Evolutionary conservation across 2,797 vertebrate genomes (phyloP), one percentile per base, ranked within the genome.

Genomic region (Coluber constrictor): DNA sequence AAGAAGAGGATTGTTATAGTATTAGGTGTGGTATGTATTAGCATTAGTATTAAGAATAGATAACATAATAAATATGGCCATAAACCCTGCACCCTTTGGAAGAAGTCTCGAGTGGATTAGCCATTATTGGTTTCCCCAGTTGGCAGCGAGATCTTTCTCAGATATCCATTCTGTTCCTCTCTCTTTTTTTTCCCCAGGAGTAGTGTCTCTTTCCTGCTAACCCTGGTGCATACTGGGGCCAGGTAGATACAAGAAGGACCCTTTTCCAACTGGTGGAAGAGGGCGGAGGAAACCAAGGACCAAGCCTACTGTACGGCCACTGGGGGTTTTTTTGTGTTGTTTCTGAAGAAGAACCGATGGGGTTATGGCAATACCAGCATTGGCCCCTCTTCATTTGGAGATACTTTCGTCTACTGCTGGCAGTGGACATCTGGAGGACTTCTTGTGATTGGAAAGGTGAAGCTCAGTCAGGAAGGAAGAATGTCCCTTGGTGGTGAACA

Each of bases 341-440:
- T 96, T 94, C 88, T 60, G 83, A 92, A 94, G 94, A 95, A 93
- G 92, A 10, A 83, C 20, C 5, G 79, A 47, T 47, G 79, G 93
- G 94, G 93, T 94, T 93, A 90, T 63, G 57, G 93, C 94, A 90
- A 87, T 92, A 60, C 56, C 23, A n/a, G 43, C 92, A 93, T 92
- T 51, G 47, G 79, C 92, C 91, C 57, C 43, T 37, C 92, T 70
- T 90, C 91, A 94, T 93, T 86, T 93, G 94, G 94, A 93, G 94
- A 15, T 95, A 89, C 95, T 95, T 66, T 88, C 0, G 92, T 97
- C 94, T 95, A 92, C 95, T 94, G 96, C 96, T 13, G 97, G 96
- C 96, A 54, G 96, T 94, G 94, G 95, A 96, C 92, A 92, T 90
- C 87, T 70, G 43, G 56, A 92, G 10, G 74, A 92, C 95, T 92